Percentiles rank a stretch among this genome's conserved stretches.
These are phyloP conservation scores for Drosophila nr. medialis DNA, from an alignment of 2,888 invertebrate genomes.

Conservation along the genomic window DNA sequence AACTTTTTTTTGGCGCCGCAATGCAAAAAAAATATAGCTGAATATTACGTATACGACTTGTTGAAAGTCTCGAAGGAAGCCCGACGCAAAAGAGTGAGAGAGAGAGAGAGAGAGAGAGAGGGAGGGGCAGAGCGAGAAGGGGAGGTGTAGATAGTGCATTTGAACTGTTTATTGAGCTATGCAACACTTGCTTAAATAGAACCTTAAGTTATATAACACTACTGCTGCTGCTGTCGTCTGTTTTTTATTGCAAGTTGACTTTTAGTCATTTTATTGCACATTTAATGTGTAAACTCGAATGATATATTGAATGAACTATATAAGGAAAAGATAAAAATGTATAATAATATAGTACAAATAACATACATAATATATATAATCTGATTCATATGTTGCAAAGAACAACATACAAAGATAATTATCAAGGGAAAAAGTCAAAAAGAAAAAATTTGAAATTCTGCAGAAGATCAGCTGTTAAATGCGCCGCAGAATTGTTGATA, in stretches of 20 bases:
- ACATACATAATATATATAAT: not conserved
- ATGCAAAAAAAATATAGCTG: constrained; percentile 3
- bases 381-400: not conserved
- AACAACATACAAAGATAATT: not conserved
- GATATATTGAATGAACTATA: not conserved
- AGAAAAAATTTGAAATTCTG: not conserved
- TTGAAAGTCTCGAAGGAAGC: constrained; percentile 27
- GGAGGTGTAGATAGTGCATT: not conserved
- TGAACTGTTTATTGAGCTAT: constrained; percentile 9
- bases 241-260: constrained; percentile 5
- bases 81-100: not conserved
- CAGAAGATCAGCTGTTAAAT: not conserved
- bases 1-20: constrained; percentile 36
- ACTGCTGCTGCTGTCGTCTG: not conserved
- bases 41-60: constrained; percentile 42
- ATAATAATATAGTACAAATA: too few relatives aligned
- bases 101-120: not conserved
- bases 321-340: too few relatives aligned
- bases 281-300: too few relatives aligned
- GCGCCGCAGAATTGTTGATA: not conserved
- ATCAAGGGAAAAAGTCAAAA: not conserved
- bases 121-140: not conserved
- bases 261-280: too few relatives aligned
- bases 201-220: not conserved
- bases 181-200: constrained; percentile 1